Percentiles rank a stretch among this genome's conserved stretches.
Conservation (phyloP, 2,797 vertebrate species). For the Leuciscus waleckii region DNA sequence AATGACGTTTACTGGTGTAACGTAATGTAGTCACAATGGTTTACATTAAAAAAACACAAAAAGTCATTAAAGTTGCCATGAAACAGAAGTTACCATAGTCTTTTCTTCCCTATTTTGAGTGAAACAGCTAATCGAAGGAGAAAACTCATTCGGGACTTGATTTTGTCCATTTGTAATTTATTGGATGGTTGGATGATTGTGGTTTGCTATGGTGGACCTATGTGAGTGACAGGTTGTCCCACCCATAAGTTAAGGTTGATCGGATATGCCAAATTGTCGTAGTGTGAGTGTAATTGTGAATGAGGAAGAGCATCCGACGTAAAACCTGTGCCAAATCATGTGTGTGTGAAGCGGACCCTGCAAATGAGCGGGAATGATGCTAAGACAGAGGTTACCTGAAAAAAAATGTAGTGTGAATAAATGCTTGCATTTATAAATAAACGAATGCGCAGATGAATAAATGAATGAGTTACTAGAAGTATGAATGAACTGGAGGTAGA, state of each 20-base stretch:
- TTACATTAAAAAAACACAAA: no score
- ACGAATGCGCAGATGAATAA: background rate
- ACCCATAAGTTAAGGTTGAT: no score
- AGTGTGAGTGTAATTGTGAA: no score
- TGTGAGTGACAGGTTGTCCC: no score
- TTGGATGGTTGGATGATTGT: background rate
- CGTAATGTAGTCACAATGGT: no score
- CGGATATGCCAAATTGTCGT: no score
- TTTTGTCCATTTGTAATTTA: background rate
- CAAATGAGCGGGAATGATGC: no score
- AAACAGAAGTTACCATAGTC: background rate
- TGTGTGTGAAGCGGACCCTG: no score
- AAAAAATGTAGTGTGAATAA: background rate
- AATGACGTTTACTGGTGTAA: background rate
- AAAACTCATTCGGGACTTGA: background rate
- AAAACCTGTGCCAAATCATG: no score
- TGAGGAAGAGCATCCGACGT: no score
- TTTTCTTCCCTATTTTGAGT: background rate
- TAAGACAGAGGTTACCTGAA: background rate
- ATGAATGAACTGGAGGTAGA: slow-evolving; percentile 2
- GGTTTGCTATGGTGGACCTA: background rate
- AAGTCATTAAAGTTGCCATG: background rate
- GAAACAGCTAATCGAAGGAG: no score
- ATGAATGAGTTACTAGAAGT: background rate
- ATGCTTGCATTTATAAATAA: slow-evolving; percentile 1